Conservation (phyloP, 2,888 invertebrate genomes). For the Epicampocera succincta region DNA sequence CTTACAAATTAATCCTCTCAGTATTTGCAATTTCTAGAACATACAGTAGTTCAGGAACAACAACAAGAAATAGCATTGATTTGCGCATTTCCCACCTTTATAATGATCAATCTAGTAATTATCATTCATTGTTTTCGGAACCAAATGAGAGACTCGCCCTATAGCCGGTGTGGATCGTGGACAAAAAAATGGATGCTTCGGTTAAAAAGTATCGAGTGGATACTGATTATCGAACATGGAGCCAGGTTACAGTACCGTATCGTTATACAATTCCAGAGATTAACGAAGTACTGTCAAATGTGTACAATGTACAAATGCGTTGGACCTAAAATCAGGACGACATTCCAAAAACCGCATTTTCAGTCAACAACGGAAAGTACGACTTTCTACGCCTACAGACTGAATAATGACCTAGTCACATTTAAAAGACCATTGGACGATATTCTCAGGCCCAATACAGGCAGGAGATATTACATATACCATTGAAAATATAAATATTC, state of each 20-base stretch:
- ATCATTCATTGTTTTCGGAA: too few relatives aligned
- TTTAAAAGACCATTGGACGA: background rate
- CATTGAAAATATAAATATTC: background rate
- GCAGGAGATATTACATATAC: background rate
- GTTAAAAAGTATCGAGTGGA: background rate
- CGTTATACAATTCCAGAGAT: background rate
- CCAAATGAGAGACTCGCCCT: too few relatives aligned
- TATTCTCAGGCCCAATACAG: background rate
- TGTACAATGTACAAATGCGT: background rate
- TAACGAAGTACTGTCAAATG: background rate
- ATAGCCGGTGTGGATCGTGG: conserved; percentile 1
- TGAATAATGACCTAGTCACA: background rate
- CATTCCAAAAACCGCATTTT: background rate
- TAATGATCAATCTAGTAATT: too few relatives aligned
- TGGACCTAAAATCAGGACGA: background rate
- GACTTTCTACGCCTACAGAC: background rate
- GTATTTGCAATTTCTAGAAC: too few relatives aligned
- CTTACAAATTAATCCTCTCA: too few relatives aligned
- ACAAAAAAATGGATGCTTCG: background rate
- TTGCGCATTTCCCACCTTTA: too few relatives aligned
- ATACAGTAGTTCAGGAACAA: too few relatives aligned
- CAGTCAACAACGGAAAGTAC: background rate
- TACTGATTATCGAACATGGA: background rate
- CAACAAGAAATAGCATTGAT: too few relatives aligned
- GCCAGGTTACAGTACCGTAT: too few relatives aligned